Evolutionary conservation across 1,140 invertebrate species (phyloP).

Genomic region (Fopius arisanus): DNA sequence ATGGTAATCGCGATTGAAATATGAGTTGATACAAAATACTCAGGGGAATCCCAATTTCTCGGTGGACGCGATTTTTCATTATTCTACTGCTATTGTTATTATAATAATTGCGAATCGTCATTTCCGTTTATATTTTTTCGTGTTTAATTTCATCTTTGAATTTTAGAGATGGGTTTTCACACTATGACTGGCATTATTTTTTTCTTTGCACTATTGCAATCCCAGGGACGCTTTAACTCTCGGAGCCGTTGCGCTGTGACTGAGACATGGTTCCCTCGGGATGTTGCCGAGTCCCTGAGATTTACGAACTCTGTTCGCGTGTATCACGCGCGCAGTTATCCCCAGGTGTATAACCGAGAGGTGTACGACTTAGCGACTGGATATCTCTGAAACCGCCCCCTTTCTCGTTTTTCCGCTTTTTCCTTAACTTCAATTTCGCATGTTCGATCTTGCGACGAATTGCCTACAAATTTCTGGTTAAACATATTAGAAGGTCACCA

Average conservation of each 20-base stretch:
- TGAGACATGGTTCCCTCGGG: constrained; percentile 58
- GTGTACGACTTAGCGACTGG: constrained; percentile 10
- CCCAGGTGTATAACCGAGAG: constrained; percentile 15
- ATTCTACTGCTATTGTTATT: no score
- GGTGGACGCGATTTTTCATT: no score
- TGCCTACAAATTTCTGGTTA: no score
- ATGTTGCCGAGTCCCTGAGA: constrained; percentile 45
- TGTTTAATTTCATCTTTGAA: no score
- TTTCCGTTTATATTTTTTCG: no score
- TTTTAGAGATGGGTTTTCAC: neutral
- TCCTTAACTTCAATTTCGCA: neutral
- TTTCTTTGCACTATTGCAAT: constrained; percentile 13
- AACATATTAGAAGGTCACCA: no score
- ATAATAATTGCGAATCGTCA: no score
- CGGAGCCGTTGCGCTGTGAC: constrained; percentile 52
- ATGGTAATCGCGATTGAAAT: no score
- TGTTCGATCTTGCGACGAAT: no score
- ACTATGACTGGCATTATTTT: neutral
- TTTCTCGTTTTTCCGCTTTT: neutral
- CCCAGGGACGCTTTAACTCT: constrained; percentile 49
- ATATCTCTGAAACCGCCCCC: neutral
- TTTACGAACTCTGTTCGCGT: constrained; percentile 51
- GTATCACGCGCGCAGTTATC: constrained; percentile 31
- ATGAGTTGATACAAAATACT: no score
- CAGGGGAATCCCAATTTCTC: no score